phyloP scores from a whole-genome alignment of 2,888 invertebrate species.

The Strigamia maritima region DNA sequence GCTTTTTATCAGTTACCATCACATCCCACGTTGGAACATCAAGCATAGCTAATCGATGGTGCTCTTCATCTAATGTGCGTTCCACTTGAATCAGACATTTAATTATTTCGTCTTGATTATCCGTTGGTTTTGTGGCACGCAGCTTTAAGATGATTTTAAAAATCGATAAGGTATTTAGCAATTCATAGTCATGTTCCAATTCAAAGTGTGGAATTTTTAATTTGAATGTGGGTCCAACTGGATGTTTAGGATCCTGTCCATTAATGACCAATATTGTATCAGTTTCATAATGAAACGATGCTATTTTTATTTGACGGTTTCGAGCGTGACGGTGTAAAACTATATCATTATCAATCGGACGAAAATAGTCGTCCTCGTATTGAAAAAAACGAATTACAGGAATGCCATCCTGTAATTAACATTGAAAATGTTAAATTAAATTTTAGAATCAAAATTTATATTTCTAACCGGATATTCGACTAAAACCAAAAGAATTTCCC shows the following conservation, averaged over 20 bases:
- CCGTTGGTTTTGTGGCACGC: background rate
- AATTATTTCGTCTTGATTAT: background rate
- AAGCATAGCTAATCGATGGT: background rate
- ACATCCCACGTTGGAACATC: background rate
- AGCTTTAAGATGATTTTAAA: background rate
- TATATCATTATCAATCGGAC: background rate
- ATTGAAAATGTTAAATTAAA: background rate
- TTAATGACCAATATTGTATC: background rate
- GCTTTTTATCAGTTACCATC: background rate
- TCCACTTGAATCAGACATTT: background rate
- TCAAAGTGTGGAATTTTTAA: background rate
- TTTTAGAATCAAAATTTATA: background rate
- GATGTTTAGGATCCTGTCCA: background rate
- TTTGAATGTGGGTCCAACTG: background rate
- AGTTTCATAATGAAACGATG: background rate
- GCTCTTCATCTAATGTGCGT: background rate
- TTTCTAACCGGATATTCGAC: slow-evolving; percentile 7
- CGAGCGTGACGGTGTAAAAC: background rate
- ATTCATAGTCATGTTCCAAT: background rate
- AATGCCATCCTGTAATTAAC: background rate
- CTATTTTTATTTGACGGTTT: background rate
- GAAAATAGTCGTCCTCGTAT: background rate
- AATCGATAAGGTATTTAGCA: background rate
- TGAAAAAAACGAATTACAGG: slow-evolving; percentile 5
- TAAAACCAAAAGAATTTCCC: background rate